A percentile compares a stretch with the other conserved stretches of the same genome.
These are phyloP conservation scores for Anhinga rufa DNA, from an alignment of 2,113 vertebrate species.

Conservation along the genomic window DNA sequence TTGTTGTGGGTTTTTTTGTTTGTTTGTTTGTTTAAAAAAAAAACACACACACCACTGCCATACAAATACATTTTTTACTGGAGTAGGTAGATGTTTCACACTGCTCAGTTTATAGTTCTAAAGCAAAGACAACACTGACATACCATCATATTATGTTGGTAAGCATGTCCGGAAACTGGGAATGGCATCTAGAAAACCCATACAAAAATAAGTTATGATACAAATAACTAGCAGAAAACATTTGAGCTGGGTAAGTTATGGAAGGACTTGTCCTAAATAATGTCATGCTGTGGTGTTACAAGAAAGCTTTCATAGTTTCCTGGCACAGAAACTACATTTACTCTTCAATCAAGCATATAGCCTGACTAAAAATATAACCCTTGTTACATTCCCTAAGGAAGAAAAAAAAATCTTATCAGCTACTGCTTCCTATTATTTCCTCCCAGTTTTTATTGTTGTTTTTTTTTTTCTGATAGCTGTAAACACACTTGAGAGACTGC, in stretches of 20 bases:
- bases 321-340: not conserved
- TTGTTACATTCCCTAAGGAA: not conserved
- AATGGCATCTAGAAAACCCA: not conserved
- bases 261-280: not conserved
- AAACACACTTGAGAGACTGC: not conserved
- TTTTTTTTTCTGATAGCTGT: not conserved
- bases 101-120: not conserved
- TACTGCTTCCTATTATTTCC: not conserved
- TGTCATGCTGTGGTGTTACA: not conserved
- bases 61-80: not conserved
- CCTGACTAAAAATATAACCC: not conserved
- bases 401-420: not conserved
- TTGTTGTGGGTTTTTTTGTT: not conserved
- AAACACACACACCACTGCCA: not conserved
- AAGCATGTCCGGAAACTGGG: not conserved
- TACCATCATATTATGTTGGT: not conserved
- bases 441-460: not conserved
- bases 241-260: not conserved
- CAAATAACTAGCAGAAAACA: not conserved
- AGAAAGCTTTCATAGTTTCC: not conserved
- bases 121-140: not conserved
- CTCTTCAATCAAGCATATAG: not conserved
- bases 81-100: not conserved
- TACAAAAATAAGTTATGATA: not conserved
- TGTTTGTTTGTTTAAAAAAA: too few relatives aligned